Conservation (phyloP, 2,888 invertebrate species). For the Tenthredo scrophulariae region DNA sequence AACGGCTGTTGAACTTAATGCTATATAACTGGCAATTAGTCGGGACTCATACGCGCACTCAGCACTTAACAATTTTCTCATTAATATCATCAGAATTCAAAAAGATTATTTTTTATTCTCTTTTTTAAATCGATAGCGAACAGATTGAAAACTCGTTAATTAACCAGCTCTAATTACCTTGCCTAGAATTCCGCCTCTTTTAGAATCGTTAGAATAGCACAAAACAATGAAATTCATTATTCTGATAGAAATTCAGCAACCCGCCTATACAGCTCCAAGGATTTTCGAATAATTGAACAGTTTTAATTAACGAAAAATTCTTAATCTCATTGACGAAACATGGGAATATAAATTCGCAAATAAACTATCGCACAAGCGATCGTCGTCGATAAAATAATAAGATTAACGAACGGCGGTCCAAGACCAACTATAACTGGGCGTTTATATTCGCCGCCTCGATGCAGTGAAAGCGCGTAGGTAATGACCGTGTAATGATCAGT, state of each 20-base stretch:
- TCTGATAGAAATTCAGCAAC: background rate
- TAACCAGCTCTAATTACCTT: background rate
- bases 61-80: background rate
- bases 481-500: slow-evolving; percentile 46
- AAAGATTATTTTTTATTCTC: background rate
- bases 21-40: slow-evolving; percentile 35
- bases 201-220: background rate
- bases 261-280: background rate
- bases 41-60: background rate
- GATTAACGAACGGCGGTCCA: background rate
- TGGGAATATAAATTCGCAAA: background rate
- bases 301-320: background rate
- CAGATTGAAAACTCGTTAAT: background rate
- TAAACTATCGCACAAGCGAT: background rate
- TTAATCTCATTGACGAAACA: background rate
- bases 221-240: background rate
- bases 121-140: background rate
- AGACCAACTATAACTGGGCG: background rate
- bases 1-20: slow-evolving; percentile 47
- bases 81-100: background rate
- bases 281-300: background rate
- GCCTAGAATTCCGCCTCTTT: background rate
- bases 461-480: slow-evolving; percentile 49
- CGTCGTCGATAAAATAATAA: slow-evolving; percentile 27
- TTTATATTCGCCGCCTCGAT: slow-evolving; percentile 23